These are phyloP conservation scores for Glaucomys volans DNA, from an alignment of 2,113 vertebrate genomes.

Conservation along the genomic window DNA sequence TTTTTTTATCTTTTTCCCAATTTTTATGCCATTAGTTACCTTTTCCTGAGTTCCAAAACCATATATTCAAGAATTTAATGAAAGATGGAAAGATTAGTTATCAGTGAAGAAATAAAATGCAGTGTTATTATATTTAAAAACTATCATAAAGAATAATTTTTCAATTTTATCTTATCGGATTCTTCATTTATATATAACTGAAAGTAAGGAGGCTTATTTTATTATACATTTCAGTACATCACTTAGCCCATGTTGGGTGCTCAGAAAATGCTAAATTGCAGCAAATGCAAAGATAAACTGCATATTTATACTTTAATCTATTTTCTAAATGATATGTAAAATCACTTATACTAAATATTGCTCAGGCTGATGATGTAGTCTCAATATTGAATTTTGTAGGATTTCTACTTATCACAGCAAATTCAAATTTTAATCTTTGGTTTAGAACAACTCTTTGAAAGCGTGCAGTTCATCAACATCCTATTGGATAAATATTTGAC, in stretches of 20 bases:
- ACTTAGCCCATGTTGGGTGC: not conserved
- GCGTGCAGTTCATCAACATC: conserved; percentile 56
- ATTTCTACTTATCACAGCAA: conserved; percentile 68
- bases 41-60: not conserved
- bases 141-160: not conserved
- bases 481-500: conserved; percentile 76
- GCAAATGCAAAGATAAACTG: conserved; percentile 38
- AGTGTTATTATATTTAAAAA: not conserved
- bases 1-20: not conserved
- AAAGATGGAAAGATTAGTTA: not conserved
- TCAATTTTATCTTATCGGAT: not conserved
- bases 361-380: conserved; percentile 64
- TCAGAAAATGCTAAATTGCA: conserved; percentile 31
- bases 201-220: not conserved
- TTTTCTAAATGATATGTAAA: conserved; percentile 67
- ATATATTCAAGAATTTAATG: not conserved
- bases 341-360: conserved; percentile 65
- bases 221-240: not conserved
- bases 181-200: not conserved
- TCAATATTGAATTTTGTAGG: conserved; percentile 71
- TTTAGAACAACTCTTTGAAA: conserved; percentile 55
- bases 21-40: not conserved
- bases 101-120: not conserved
- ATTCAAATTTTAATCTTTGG: conserved; percentile 71
- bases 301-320: conserved; percentile 45